phyloP scores from a whole-genome alignment of 1,140 invertebrate species.

The Conopomorpha cramerella region DNA sequence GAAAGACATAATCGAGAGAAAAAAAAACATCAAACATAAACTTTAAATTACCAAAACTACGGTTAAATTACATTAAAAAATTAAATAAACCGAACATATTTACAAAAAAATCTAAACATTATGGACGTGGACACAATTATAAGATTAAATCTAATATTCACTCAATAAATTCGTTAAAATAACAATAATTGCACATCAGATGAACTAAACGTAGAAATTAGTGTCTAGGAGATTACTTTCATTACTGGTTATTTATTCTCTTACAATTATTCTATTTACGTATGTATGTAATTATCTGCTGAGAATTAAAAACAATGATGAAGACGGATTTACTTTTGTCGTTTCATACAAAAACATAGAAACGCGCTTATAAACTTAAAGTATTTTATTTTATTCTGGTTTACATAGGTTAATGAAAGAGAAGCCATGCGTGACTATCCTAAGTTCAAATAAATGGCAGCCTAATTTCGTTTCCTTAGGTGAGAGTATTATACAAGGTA shows the following conservation, averaged over 20 bases:
- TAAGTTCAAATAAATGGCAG: no score
- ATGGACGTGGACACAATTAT: slow-evolving; percentile 26
- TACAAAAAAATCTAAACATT: slow-evolving; percentile 30
- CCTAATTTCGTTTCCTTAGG: no score
- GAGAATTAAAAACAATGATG: slow-evolving; percentile 39
- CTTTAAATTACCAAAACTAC: no score
- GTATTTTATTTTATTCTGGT: no score
- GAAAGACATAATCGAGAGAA: slow-evolving; percentile 3
- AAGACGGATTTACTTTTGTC: slow-evolving; percentile 46
- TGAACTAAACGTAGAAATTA: slow-evolving; percentile 28
- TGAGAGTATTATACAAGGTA: no score
- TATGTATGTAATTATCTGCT: slow-evolving; percentile 37
- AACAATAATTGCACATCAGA: slow-evolving; percentile 38
- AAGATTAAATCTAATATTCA: slow-evolving; percentile 7
- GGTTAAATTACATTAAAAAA: slow-evolving; percentile 22
- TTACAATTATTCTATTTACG: slow-evolving; percentile 53
- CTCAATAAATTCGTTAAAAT: slow-evolving; percentile 49
- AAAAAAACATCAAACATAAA: slow-evolving; percentile 15
- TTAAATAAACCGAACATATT: slow-evolving; percentile 32
- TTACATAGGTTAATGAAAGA: no score
- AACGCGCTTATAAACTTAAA: no score
- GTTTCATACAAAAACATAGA: slow-evolving; percentile 9
- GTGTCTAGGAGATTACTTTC: slow-evolving; percentile 32
- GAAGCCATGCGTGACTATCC: slow-evolving; percentile 46
- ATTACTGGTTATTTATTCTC: slow-evolving; percentile 40